Base-by-base conservation (phyloP, 2,797 vertebrate species). In the Nyctalus aviator region DNA sequence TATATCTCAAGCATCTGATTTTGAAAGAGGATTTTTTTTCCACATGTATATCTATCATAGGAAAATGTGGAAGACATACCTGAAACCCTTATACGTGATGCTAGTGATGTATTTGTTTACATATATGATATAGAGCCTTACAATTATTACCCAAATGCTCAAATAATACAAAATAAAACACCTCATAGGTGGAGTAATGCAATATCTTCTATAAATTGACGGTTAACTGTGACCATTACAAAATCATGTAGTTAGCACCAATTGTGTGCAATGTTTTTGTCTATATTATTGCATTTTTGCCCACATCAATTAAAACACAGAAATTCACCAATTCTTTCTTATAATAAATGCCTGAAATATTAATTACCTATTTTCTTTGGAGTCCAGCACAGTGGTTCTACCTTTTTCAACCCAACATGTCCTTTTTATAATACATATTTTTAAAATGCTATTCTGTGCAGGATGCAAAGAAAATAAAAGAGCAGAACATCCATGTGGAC, bases 11-110 rank as follows among this genome's bases (percentile, higher is more conserved):
- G 37, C 30, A 25, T 94, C 81, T 82, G 68, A 81, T 59, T 75
- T 94, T 95, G 23, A 79, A 79, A 89, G n/a, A 85, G 17, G 6
- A 12, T 72, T 84, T 59, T 85, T 20, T 94, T 93, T 88, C 59
- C 37, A 44, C 37, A 44, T 83, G 23, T 20, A 23, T 30, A 73
- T 41, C 23, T 62, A n/a, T 84, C 18, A 66, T 3, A 72, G 48
- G 35, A 76, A 88, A 93, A 88, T 59, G 25, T 84, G 66, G 18
- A 92, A 79, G 10, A 3, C 71, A 79, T 82, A 79, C 21, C 13
- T 23, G 13, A 93, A 91, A 44, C 30, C 8, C 25, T 37, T 37
- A 32, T 23, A 86, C 88, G 46, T 91, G 44, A n/a, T 17, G 8
- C 12, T 75, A 77, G 15, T 50, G 10, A 11, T 68, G 6, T 25